Percentiles rank a stretch among this genome's conserved stretches.
Conservation (phyloP, 2,113 vertebrate genomes). For the Indicator indicator region DNA sequence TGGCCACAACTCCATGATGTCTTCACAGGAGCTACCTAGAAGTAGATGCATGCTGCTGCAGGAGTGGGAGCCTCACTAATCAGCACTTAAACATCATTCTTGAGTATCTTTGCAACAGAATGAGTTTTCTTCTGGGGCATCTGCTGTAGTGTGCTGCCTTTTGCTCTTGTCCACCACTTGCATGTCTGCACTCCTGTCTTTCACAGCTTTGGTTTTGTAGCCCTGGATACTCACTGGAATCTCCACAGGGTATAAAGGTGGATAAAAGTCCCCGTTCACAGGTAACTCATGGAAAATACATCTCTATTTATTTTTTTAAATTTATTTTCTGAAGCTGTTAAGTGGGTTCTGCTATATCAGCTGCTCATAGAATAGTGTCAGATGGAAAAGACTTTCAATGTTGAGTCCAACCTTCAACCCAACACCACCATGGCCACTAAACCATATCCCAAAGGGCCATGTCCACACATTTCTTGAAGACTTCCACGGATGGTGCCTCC, state of each 20-base stretch:
- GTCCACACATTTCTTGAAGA: no score
- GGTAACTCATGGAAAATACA: neutral
- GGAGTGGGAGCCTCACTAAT: constrained; percentile 1
- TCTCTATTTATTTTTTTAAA: neutral
- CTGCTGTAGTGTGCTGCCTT: neutral
- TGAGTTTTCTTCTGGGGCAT: neutral
- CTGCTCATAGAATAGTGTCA: no score
- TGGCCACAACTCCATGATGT: neutral
- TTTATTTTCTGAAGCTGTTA: neutral
- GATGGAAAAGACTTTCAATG: no score
- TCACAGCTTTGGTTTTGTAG: neutral
- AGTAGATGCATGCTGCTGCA: constrained; percentile 25
- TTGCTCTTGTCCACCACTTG: neutral
- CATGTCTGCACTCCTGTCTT: neutral
- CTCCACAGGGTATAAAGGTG: neutral
- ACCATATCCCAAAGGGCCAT: no score
- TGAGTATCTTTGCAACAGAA: constrained; percentile 18
- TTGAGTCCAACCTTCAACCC: no score
- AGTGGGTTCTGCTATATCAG: neutral
- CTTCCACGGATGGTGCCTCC: no score
- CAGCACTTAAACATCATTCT: constrained; percentile 15
- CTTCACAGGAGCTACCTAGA: neutral
- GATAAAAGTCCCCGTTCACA: neutral
- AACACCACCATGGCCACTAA: no score
- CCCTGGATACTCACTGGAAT: no score